Conservation (phyloP, 1,140 invertebrate genomes). For the Epicauta chinensis region DNA sequence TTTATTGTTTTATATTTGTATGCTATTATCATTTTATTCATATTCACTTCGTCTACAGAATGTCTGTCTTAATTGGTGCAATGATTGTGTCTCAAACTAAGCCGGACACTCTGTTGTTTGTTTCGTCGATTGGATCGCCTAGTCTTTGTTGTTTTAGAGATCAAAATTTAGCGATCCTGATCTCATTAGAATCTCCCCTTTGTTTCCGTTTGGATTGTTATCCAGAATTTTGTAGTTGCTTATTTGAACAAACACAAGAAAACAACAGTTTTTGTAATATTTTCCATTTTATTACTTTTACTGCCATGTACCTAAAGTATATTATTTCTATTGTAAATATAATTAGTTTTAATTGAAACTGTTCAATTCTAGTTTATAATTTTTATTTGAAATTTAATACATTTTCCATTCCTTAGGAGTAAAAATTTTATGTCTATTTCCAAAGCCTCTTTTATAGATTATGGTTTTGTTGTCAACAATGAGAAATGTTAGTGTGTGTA, state of each 20-base stretch:
- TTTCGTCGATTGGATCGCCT: slow-evolving; percentile 12
- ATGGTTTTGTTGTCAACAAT: too few relatives aligned
- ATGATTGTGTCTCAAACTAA: too few relatives aligned
- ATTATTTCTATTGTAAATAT: slow-evolving; percentile 15
- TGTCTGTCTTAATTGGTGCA: too few relatives aligned
- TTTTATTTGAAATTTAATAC: too few relatives aligned
- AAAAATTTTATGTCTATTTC: too few relatives aligned
- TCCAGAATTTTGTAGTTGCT: background rate
- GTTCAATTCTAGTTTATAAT: background rate
- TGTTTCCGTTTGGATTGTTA: background rate
- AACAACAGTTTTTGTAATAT: background rate
- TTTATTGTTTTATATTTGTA: slow-evolving; percentile 15
- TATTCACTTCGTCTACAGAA: slow-evolving; percentile 4
- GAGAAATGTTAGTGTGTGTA: too few relatives aligned
- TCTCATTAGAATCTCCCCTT: slow-evolving; percentile 15
- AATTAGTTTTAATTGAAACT: background rate
- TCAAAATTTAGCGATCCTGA: slow-evolving; percentile 10
- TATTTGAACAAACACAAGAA: background rate
- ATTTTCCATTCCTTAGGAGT: too few relatives aligned
- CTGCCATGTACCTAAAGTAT: slow-evolving; percentile 24
- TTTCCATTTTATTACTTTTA: slow-evolving; percentile 18
- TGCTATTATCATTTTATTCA: slow-evolving; percentile 8
- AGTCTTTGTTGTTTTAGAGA: slow-evolving; percentile 8
- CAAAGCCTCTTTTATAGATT: too few relatives aligned
- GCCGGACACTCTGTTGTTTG: background rate